A percentile compares a stretch with the other conserved stretches of the same genome.
phyloP scores from a whole-genome alignment of 2,797 vertebrate species.

The Darevskia nairensis region DNA sequence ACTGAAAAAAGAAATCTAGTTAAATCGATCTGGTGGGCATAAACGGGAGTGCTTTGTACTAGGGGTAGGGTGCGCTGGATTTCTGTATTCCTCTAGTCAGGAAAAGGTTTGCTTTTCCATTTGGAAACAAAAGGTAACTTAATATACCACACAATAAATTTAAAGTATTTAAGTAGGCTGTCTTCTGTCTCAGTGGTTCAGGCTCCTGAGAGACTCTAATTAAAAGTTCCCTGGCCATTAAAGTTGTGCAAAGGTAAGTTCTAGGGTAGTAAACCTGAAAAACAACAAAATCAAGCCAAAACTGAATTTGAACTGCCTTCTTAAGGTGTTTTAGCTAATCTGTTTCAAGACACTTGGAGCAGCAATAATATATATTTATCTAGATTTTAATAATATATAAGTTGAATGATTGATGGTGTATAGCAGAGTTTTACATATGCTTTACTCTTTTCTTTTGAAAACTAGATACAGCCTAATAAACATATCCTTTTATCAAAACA shows the following conservation, averaged over 20 bases:
- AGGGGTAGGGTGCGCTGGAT: not conserved
- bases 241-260: not conserved
- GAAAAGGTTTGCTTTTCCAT: not conserved
- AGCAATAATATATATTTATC: not conserved
- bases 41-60: not conserved
- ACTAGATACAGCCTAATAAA: not conserved
- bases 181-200: not conserved
- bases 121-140: not conserved
- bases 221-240: not conserved
- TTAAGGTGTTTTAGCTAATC: not conserved
- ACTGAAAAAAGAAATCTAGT: constrained; percentile 5
- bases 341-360: no score
- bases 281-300: not conserved
- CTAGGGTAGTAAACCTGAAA: not conserved
- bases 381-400: not conserved
- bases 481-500: not conserved
- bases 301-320: not conserved
- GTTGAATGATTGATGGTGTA: not conserved
- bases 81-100: not conserved
- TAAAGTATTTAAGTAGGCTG: not conserved
- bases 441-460: not conserved
- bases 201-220: not conserved
- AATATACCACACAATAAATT: not conserved
- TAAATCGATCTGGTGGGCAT: not conserved
- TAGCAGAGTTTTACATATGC: not conserved